Evolutionary conservation across 1,140 invertebrate genomes (phyloP).

Genomic region (Palaemon carinicauda): DNA sequence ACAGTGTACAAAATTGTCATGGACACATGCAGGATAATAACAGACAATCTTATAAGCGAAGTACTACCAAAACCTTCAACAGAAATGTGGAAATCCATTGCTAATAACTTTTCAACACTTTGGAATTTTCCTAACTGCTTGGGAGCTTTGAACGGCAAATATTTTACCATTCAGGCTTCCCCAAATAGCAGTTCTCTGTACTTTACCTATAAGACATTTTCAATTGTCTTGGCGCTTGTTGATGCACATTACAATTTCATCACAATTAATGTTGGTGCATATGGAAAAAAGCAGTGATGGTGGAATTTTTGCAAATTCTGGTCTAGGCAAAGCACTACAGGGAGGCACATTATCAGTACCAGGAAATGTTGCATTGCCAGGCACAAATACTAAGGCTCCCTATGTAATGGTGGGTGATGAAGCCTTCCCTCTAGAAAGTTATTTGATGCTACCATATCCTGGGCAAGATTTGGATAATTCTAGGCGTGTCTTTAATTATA

Average conservation of each 20-base stretch:
- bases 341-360: constrained; percentile 13
- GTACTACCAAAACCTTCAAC: neutral
- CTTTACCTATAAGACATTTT: constrained; percentile 6
- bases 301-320: constrained; percentile 9
- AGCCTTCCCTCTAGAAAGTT: neutral
- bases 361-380: neutral
- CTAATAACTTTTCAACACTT: neutral
- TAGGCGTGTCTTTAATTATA: neutral
- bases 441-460: neutral
- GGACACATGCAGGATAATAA: neutral
- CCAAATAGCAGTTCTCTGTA: neutral
- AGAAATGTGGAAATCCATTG: neutral
- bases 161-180: neutral
- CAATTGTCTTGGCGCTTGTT: constrained; percentile 16
- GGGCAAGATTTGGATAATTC: neutral
- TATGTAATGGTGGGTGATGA: neutral
- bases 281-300: constrained; percentile 3
- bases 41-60: neutral
- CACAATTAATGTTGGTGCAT: neutral
- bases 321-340: constrained; percentile 18
- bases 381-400: neutral
- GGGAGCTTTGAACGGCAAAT: neutral
- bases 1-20: too few relatives aligned
- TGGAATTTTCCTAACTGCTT: neutral
- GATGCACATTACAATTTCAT: constrained; percentile 1